Evolutionary conservation across 2,113 vertebrate species (phyloP).

Genomic region (Anarrhichthys ocellatus): DNA sequence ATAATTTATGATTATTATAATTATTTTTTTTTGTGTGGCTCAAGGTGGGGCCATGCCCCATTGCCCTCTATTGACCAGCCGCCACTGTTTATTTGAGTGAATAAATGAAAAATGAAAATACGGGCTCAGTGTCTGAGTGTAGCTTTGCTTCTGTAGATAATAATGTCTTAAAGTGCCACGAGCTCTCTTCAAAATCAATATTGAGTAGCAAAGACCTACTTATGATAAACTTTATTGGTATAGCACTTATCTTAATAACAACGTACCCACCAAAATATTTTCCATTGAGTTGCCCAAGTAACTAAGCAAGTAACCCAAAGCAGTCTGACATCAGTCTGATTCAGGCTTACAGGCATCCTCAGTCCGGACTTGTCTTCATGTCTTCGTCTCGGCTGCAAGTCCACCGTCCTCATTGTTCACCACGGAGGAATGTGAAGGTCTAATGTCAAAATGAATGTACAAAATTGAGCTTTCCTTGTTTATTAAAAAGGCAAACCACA

Average conservation of each 20-base stretch:
- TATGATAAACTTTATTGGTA: neutral
- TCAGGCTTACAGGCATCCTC: neutral
- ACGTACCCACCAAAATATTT: neutral
- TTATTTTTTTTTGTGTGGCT: no score
- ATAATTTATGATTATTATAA: no score
- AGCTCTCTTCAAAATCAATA: neutral
- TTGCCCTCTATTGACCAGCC: no score
- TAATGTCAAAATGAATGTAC: constrained; percentile 14
- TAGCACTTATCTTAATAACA: neutral
- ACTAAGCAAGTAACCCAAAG: neutral
- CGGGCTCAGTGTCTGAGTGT: neutral
- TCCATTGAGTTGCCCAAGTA: neutral
- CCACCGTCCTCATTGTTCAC: constrained; percentile 2
- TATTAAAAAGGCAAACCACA: neutral
- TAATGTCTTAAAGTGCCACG: neutral
- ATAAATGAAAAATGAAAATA: neutral
- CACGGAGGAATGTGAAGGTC: constrained; percentile 49
- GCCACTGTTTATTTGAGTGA: neutral
- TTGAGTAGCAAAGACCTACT: neutral
- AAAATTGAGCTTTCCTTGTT: neutral
- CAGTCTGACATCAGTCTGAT: neutral
- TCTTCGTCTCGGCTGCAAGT: neutral
- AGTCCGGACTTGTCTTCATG: neutral
- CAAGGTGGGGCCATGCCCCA: no score
- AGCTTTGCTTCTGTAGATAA: neutral